Conservation (phyloP, 2,113 vertebrate species). For the Parus major region DNA sequence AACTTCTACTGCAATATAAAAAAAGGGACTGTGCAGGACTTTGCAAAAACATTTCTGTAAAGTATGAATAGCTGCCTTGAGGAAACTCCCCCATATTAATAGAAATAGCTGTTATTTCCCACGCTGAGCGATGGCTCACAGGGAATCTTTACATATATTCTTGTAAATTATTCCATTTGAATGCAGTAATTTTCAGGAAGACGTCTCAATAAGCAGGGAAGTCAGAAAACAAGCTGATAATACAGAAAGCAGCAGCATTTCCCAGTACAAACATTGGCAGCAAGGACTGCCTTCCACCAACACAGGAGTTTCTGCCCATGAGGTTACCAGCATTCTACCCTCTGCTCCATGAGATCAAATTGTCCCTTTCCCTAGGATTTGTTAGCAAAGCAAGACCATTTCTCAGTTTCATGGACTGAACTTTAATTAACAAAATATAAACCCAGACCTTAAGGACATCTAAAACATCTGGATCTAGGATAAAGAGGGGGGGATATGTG, state of each 20-base stretch:
- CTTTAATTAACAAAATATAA: background rate
- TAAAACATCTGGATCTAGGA: background rate
- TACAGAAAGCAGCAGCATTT: background rate
- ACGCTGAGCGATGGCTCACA: background rate
- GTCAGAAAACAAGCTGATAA: background rate
- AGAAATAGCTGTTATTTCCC: slow-evolving; percentile 37
- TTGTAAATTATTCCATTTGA: background rate
- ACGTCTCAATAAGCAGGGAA: slow-evolving; percentile 1
- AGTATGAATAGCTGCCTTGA: slow-evolving; percentile 38
- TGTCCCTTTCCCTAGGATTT: background rate
- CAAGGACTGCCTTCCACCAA: background rate
- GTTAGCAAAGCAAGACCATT: background rate
- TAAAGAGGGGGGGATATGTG: background rate
- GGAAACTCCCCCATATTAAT: slow-evolving; percentile 61
- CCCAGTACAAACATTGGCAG: background rate
- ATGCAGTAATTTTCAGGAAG: slow-evolving; percentile 1
- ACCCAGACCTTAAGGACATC: background rate
- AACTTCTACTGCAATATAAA: slow-evolving; percentile 47
- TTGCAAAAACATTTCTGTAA: slow-evolving; percentile 47
- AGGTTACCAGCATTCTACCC: background rate
- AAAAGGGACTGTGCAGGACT: slow-evolving; percentile 14
- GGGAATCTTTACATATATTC: slow-evolving; percentile 30
- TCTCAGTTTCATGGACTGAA: background rate
- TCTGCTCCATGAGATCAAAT: background rate
- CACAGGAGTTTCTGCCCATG: background rate